Evolutionary conservation across 2,888 invertebrate genomes (phyloP), one percentile per base, ranked within the genome.

Genomic region (Lottia gigantea): DNA sequence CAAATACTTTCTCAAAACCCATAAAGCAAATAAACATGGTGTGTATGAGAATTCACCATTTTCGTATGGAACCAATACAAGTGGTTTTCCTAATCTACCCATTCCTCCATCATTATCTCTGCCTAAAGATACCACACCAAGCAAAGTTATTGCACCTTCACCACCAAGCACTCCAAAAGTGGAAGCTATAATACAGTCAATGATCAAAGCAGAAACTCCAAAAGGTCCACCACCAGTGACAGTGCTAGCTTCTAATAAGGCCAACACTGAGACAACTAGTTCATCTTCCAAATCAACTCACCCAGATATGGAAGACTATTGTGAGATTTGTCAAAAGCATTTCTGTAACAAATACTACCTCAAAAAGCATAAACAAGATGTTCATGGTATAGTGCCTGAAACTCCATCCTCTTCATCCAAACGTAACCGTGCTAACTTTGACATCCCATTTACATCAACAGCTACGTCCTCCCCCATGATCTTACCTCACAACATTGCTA

Each of bases 1-100:
- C 91, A 97, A 97, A 88, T 97, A 98, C 90, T 98, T 97, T 89
- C 91, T 98, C 40, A 97, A 98, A 90, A 98, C 98, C 72, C 98
- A 98, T 90, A 96, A 96, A 89, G 96, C 97, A 46, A 97, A 97
- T 89, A 97, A 97, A 86, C 98, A 98, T 89, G 97, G 97, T 45
- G 96, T 98, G 67, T 87, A 83, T 78, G 88, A 88, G 70, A 83
- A 78, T 72, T 81, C 84, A 67, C 82, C 83, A 68, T 55, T 55
- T 55, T 55, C 55, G 23, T 55, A 55, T 19, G 55, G 55, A 55
- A 40, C 6, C 40, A 55, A 55, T 55, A 55, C 55, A n/a, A 23
- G 19, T 19, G 55, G 55, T n/a, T 63, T 40, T 64, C 15, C 47
- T 40, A 62, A 31, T 49, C 76, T 64, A 66, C 76, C 71, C 66